Evolutionary conservation across 2,113 vertebrate species (phyloP).

Genomic region (Sylvilagus bachmani): DNA sequence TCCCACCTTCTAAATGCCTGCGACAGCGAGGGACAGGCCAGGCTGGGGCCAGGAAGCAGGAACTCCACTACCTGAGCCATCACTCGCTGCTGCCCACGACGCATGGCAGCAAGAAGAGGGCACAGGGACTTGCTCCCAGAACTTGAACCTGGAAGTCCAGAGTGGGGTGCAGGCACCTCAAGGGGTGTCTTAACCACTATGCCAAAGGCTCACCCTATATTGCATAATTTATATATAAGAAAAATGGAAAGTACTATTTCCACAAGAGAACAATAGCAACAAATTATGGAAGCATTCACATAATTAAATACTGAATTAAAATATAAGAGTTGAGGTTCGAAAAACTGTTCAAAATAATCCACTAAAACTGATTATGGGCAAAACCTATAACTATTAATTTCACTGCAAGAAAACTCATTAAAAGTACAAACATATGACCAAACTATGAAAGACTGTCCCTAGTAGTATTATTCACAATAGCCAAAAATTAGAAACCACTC

Average conservation of each 20-base stretch:
- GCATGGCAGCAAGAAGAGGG: too few species aligned
- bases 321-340: background rate
- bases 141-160: too few species aligned
- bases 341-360: conserved; percentile 2
- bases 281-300: background rate
- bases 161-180: too few species aligned
- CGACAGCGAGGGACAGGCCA: too few species aligned
- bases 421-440: background rate
- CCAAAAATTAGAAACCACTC: background rate
- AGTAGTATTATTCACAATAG: background rate
- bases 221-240: background rate
- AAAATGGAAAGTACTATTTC: background rate
- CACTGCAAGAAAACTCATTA: background rate
- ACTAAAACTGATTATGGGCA: background rate
- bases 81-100: too few species aligned
- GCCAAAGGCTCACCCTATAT: too few species aligned
- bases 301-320: background rate
- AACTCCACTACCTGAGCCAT: too few species aligned
- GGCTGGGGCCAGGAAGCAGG: too few species aligned
- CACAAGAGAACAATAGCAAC: background rate
- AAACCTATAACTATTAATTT: background rate
- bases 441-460: background rate
- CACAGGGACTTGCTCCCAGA: too few species aligned
- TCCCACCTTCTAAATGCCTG: too few species aligned
- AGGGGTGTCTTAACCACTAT: too few species aligned